A percentile compares a stretch with the other conserved stretches of the same genome.
phyloP scores from a whole-genome alignment of 2,797 vertebrate genomes.

The Cyprinodon diabolis region DNA sequence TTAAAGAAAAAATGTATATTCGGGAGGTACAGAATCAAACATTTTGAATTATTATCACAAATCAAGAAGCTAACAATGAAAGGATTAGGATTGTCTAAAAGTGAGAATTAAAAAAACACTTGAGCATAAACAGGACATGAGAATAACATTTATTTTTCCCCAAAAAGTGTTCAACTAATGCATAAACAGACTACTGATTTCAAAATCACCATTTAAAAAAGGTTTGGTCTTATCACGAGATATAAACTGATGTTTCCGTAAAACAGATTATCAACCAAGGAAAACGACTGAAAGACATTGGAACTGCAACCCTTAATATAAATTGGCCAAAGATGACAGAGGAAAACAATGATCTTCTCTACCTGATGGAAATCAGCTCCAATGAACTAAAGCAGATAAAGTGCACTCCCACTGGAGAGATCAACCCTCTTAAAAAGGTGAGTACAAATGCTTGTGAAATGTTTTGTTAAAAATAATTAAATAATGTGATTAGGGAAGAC shows the following conservation, averaged over 20 bases:
- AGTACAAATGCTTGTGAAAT: conserved; percentile 16
- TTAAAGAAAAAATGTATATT: too few species aligned
- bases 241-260: background rate
- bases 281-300: conserved; percentile 86
- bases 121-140: too few species aligned
- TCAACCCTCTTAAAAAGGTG: conserved; percentile 61
- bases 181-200: background rate
- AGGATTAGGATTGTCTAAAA: too few species aligned
- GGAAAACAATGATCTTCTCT: conserved; percentile 88
- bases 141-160: too few species aligned
- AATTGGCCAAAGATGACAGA: conserved; percentile 88
- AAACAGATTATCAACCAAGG: conserved; percentile 92
- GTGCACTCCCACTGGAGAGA: conserved; percentile 79
- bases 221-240: background rate
- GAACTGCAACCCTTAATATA: conserved; percentile 84
- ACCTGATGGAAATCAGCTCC: conserved; percentile 87
- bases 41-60: too few species aligned
- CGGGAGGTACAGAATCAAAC: too few species aligned
- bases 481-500: background rate
- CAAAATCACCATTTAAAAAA: too few species aligned
- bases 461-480: background rate
- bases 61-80: too few species aligned
- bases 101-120: too few species aligned
- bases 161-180: too few species aligned
- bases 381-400: conserved; percentile 79